Evolutionary conservation across 2,797 vertebrate species (phyloP), one percentile per base, ranked within the genome.

Genomic region (Hylomyscus alleni): DNA sequence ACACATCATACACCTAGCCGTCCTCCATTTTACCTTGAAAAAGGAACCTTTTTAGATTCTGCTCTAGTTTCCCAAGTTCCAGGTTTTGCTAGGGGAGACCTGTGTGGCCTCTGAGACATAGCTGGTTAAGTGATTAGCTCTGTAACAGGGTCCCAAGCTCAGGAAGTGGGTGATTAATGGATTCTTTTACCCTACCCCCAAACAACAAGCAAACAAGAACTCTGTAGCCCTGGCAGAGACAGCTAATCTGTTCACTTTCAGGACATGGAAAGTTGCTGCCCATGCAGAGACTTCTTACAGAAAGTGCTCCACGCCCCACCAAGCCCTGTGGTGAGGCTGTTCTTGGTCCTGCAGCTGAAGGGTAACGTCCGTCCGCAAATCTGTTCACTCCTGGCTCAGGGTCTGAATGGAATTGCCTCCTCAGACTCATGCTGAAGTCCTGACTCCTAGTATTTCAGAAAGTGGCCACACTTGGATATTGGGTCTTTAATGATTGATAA

Each of bases 401-500:
- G 26, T 67, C 89, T 65, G 34, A 94, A 73, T 0, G 40, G 26
- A 73, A 44, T 15, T 31, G 8, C 44, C 7, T 6, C 34, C 37
- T 29, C 22, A 12, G n/a, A 58, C 52, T 60, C 40, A 34, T 34
- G 50, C 3, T 37, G 34, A 87, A 54, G 62, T 87, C 34, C 34
- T 87, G 73, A 37, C 84, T 52, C 50, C 81, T 20, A 75, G 60
- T 26, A 54, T 62, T 58, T 82, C 81, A 69, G 26, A 76, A 81
- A 58, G 65, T 73, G 80, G 80, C 50, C 44, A 7, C 72, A 52
- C 34, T 92, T 89, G 31, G 58, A 84, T 11, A 84, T 11, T n/a
- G 20, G 54, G 72, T 84, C 34, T 93, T 94, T 88, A 80, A 80
- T 84, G 52, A 84, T n/a, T n/a, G 72, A 34, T n/a, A 91, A 90